Evolutionary conservation across 2,113 vertebrate species (phyloP), one percentile per base, ranked within the genome.

Genomic region (Deroptyus accipitrinus): DNA sequence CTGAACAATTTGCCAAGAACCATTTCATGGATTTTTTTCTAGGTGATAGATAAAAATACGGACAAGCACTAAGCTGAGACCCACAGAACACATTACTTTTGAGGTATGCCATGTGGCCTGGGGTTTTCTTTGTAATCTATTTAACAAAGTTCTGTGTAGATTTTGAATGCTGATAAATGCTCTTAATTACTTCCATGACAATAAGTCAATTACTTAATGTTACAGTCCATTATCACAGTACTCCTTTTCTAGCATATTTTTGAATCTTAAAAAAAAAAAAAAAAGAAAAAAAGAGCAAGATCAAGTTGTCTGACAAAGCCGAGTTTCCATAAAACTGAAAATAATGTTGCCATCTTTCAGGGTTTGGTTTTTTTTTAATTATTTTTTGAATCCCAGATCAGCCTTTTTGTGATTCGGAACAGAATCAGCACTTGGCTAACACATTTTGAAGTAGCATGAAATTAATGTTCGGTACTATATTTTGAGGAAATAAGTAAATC

Each of bases 401-500:
- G 55, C 46, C 25, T 75, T 92, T 72, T 62, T 64, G 39, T 68
- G 73, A 83, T 81, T 81, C 23, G 5, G 55, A 92, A 92, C 30
- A 18, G 33, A 75, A 91, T 19, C 88, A 62, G 77, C 57, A 86
- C 30, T 96, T 78, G 76, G 39, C 33, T 94, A 91, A 95, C 86
- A 68, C 51, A 81, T 86, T 88, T 75, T 94, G 73, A 97, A 94
- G 30, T 42, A 94, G 83, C 91, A 96, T 95, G 95, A 95, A 97
- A 97, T 95, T 88, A 95, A 94, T 83, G 76, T 90, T 94, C 92
- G 74, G 63, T 92, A 49, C 76, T 88, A 83, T 92, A 92, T 91
- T 95, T 91, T 94, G 76, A 88, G 80, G 92, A 73, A 91, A 94
- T 51, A 81, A 88, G 80, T 84, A 93, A 88, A 95, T 94, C 88